Base-by-base conservation (phyloP, 2,888 invertebrate genomes). In the Geotrupes spiniger region DNA sequence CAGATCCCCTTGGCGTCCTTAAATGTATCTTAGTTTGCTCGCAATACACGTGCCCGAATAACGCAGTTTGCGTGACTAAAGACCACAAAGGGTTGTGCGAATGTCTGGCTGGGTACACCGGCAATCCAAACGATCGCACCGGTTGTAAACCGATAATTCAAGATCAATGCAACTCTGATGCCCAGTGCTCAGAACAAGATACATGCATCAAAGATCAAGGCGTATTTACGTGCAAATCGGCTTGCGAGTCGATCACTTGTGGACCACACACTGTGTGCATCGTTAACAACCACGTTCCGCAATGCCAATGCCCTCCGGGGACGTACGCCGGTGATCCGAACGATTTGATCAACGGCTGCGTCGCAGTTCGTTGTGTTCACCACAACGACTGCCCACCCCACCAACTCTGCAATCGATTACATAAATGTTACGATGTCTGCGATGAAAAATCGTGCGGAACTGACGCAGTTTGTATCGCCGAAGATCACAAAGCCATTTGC, bases 251-350 rank as follows among this genome's bases (percentile, higher is more conserved):
- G 31, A 72, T 87, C 0, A 77, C 78, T 37, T 94, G 94, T 68
- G 94, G 93, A 1, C 89, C 91, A 0, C 85, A 88, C 56, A 92
- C 94, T 4, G 78, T 93, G 11, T 94, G 94, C 65, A 81, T 92
- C 5, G 89, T 90, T 1, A 91, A 92, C 63, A 93, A 93, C 65
- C 93, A 94, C 68, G 86, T 86, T 9, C 88, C 91, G 0, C 87
- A 89, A 69, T 94, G 94, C 65, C 89, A 91, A 62, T 94, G 94
- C 66, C 92, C 92, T 11, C 84, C 88, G 4, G 93, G 93, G 11
- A 83, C 88, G 1, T 93, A 83, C 67, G 85, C 89, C 6, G 93
- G 93, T 2, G 87, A 93, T 75, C 91, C 93, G 0, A 85, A 86
- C 64, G 89, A 92, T 25, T 72, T 81, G 1, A 76, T 78, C 49